phyloP scores from a whole-genome alignment of 2,113 vertebrate genomes.

The Thermophis baileyi region DNA sequence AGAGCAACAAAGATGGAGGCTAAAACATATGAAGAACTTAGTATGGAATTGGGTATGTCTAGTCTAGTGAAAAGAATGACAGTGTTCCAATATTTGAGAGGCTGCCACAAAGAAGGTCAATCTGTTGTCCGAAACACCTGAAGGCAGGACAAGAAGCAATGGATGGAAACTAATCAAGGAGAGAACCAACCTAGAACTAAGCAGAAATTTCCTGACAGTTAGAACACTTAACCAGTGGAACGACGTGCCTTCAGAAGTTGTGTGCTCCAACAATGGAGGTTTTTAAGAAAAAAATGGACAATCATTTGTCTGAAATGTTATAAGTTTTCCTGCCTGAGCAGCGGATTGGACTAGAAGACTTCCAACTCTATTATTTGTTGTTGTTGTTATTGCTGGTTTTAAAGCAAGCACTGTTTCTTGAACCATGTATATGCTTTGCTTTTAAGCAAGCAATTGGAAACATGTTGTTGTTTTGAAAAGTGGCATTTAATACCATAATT shows the following conservation, averaged over 20 bases:
- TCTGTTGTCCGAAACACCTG: not conserved
- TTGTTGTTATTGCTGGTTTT: not conserved
- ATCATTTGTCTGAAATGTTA: too few species aligned
- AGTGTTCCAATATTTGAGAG: not conserved
- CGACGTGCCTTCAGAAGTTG: too few species aligned
- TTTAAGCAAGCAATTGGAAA: conserved; percentile 19
- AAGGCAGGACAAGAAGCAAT: not conserved
- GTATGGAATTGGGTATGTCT: not conserved
- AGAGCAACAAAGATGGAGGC: not conserved
- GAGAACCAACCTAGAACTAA: too few species aligned
- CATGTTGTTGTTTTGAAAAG: not conserved
- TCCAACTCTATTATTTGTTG: not conserved
- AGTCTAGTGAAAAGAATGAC: not conserved
- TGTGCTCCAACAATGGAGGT: too few species aligned
- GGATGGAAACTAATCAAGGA: too few species aligned
- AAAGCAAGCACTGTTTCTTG: not conserved
- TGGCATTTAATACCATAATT: not conserved
- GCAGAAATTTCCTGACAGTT: too few species aligned
- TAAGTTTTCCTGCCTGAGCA: too few species aligned
- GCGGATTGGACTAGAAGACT: not conserved
- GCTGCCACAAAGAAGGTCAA: not conserved
- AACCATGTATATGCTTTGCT: not conserved
- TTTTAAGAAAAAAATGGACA: too few species aligned
- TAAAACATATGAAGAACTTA: not conserved
- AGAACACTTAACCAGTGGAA: too few species aligned